These are phyloP conservation scores for Dissostichus mawsoni DNA, from an alignment of 2,113 vertebrate genomes.

Conservation along the genomic window DNA sequence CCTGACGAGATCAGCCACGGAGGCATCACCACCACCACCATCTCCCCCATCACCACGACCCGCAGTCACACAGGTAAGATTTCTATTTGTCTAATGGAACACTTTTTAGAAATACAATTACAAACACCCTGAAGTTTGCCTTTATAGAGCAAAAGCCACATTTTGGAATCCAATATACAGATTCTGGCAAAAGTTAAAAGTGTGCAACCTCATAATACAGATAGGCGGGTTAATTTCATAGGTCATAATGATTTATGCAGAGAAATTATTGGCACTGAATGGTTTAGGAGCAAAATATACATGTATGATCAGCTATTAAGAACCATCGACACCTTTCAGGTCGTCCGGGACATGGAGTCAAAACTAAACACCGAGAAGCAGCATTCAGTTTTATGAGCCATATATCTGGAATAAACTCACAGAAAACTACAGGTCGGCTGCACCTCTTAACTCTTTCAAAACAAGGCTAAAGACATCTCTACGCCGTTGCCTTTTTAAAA, in stretches of 20 bases:
- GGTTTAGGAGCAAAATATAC: too few relatives aligned
- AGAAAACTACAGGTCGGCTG: too few relatives aligned
- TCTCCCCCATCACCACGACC: slow-evolving; percentile 52
- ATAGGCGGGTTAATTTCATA: not conserved
- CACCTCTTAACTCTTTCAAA: too few relatives aligned
- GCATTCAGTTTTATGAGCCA: too few relatives aligned
- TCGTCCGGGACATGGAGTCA: too few relatives aligned
- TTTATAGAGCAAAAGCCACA: not conserved
- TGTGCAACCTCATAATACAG: not conserved
- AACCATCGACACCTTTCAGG: too few relatives aligned
- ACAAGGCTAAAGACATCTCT: too few relatives aligned
- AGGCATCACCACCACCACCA: slow-evolving; percentile 61
- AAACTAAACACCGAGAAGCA: too few relatives aligned
- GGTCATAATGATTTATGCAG: not conserved
- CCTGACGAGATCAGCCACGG: slow-evolving; percentile 59
- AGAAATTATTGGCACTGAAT: not conserved
- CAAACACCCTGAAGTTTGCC: not conserved
- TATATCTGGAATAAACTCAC: too few relatives aligned
- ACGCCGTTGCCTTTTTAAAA: too few relatives aligned
- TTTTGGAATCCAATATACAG: slow-evolving; percentile 4
- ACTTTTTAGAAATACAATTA: not conserved
- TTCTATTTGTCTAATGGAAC: not conserved
- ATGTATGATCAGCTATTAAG: too few relatives aligned
- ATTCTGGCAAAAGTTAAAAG: not conserved
- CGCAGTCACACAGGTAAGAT: slow-evolving; percentile 68